A percentile compares a stretch with the other conserved stretches of the same genome.
Evolutionary conservation across 2,113 vertebrate genomes (phyloP).

Genomic region (Perccottus glenii): DNA sequence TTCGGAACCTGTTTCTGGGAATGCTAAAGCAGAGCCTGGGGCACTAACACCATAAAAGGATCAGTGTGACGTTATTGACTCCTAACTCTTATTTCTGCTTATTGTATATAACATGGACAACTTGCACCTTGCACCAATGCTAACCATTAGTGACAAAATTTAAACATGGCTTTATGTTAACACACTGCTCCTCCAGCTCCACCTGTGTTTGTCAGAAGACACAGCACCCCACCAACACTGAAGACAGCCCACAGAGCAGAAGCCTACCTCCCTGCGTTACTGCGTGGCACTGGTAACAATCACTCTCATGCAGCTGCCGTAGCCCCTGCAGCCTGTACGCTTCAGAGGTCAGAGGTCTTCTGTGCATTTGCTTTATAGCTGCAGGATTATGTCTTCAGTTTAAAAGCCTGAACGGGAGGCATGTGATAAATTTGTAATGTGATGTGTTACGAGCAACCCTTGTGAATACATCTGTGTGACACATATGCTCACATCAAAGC

Average conservation of each 20-base stretch:
- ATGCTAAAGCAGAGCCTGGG: too few relatives aligned
- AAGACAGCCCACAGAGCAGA: slow-evolving; percentile 40
- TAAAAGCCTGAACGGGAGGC: slow-evolving; percentile 20
- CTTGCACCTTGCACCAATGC: not conserved
- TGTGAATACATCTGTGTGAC: slow-evolving; percentile 55
- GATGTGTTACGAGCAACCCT: slow-evolving; percentile 27
- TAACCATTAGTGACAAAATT: too few relatives aligned
- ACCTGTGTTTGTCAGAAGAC: slow-evolving; percentile 66
- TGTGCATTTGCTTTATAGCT: slow-evolving; percentile 58
- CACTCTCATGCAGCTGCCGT: slow-evolving; percentile 21
- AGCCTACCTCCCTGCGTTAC: slow-evolving; percentile 53
- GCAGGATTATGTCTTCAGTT: slow-evolving; percentile 49
- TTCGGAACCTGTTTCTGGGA: too few relatives aligned
- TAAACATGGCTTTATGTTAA: not conserved
- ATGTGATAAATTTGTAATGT: slow-evolving; percentile 53
- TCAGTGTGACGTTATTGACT: too few relatives aligned
- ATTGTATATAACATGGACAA: too few relatives aligned
- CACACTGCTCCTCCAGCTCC: slow-evolving; percentile 38
- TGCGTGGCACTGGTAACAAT: slow-evolving; percentile 40
- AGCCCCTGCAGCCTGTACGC: slow-evolving; percentile 28
- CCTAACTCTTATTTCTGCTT: too few relatives aligned
- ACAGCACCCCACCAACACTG: slow-evolving; percentile 39
- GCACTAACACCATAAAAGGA: too few relatives aligned
- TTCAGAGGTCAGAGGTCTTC: slow-evolving; percentile 43
- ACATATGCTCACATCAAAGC: slow-evolving; percentile 62